Percentiles rank a stretch among this genome's conserved stretches.
Evolutionary conservation across 2,113 vertebrate genomes (phyloP).

Genomic region (Rhynchopsitta pachyrhyncha): DNA sequence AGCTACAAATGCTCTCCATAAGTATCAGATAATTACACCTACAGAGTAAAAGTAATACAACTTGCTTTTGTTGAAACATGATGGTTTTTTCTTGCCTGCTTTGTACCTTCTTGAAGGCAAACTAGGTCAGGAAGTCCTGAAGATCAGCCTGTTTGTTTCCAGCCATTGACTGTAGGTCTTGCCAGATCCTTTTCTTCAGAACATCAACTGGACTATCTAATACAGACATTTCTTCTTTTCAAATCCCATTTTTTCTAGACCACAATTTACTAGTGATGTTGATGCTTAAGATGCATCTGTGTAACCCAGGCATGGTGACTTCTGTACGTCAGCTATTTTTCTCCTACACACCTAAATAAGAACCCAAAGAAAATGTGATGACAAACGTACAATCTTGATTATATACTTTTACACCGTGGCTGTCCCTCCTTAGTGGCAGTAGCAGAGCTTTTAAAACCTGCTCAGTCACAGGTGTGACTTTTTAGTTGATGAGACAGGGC

Average conservation of each 20-base stretch:
- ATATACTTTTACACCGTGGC: neutral
- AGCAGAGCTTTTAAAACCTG: neutral
- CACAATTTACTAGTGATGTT: neutral
- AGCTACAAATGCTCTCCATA: neutral
- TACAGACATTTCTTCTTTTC: neutral
- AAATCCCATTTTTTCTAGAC: neutral
- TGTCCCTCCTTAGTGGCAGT: neutral
- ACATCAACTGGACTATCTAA: neutral
- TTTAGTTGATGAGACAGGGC: neutral
- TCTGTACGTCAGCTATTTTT: neutral
- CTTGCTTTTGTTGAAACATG: neutral
- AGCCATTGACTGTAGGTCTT: neutral
- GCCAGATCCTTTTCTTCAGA: neutral
- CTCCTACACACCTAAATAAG: neutral
- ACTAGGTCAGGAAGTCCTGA: neutral
- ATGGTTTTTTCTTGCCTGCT: neutral
- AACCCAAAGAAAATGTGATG: neutral
- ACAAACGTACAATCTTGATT: neutral
- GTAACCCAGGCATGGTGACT: neutral
- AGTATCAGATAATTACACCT: neutral
- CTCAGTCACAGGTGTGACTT: neutral
- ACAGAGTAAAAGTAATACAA: neutral
- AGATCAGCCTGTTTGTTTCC: neutral
- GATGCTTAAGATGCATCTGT: neutral
- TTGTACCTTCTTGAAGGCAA: neutral